Base-by-base conservation (phyloP, 2,888 invertebrate species). In the Galerucella pusilla region DNA sequence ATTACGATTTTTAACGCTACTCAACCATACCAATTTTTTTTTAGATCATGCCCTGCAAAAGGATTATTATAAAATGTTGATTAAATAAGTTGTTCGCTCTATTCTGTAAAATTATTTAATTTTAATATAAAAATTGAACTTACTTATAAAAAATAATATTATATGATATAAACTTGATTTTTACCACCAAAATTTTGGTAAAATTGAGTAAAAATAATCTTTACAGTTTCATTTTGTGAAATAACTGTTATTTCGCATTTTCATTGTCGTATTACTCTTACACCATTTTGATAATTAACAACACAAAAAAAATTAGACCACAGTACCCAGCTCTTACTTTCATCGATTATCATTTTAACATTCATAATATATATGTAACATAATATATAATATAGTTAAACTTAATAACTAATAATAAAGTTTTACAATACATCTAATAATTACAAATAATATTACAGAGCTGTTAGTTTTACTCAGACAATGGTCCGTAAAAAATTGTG, bases 361-460 rank as follows among this genome's bases (percentile, higher is more conserved):
- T 79, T 77, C 78, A 80, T 79, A 81, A 80, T 79, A 79, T 80
- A 80, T 52, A 57, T 81, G 78, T 75, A 80, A 83, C 78, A 81
- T 81, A 82, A 84, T 82, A 83, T 83, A 84, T 84, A 83, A 83
- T 80, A 83, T 80, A 83, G 81, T 83, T 84, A 85, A 85, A 85
- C 85, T 86, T 85, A 85, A 80, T 79, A 80, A 65, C 84, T 84
- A 84, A 81, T 81, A 82, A 81, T 81, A 84, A 82, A 81, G 76
- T 79, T 75, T 82, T 80, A 79, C 75, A 79, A 78, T 60, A 81
- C 82, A 79, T 80, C 81, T 81, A 78, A 85, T 85, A 87, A 85
- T 86, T 87, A 86, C 85, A 85, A 57, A 84, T 83, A 85, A 84
- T 83, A 84, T 85, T 85, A 85, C 84, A 86, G 72, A 72, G 82